A percentile compares a stretch with the other conserved stretches of the same genome.
Evolutionary conservation across 2,888 invertebrate species (phyloP).

Genomic region (Bombylius major): DNA sequence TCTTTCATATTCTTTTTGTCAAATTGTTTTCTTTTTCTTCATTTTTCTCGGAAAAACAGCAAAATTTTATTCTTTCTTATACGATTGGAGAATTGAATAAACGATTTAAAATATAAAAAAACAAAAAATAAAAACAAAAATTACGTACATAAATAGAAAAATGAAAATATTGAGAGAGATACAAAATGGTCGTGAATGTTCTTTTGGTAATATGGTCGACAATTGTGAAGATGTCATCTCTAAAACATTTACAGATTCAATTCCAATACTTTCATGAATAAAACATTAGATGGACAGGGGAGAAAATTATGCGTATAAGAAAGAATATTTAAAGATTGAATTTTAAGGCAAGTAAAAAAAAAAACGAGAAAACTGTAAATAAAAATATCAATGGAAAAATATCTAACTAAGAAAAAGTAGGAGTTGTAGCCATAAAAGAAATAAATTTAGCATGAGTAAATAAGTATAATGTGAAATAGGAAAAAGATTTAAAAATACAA

Average conservation of each 20-base stretch:
- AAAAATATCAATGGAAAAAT: too few species aligned
- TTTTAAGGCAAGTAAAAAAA: conserved; percentile 14
- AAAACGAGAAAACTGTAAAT: too few species aligned
- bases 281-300: conserved; percentile 17
- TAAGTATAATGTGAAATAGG: too few species aligned
- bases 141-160: not conserved
- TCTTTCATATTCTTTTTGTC: not conserved
- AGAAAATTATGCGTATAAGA: not conserved
- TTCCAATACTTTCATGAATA: conserved; percentile 15
- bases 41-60: not conserved
- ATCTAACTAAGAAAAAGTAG: too few species aligned
- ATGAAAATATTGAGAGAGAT: not conserved
- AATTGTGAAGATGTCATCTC: conserved; percentile 14
- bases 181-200: conserved; percentile 8
- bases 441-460: too few species aligned
- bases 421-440: too few species aligned
- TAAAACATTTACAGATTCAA: conserved; percentile 5
- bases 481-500: too few species aligned
- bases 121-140: not conserved
- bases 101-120: not conserved
- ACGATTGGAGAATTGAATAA: not conserved
- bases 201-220: not conserved
- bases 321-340: conserved; percentile 15
- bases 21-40: not conserved
- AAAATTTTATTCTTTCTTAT: not conserved